Base-by-base conservation (phyloP, 2,888 invertebrate genomes). In the Magallana nippona region DNA sequence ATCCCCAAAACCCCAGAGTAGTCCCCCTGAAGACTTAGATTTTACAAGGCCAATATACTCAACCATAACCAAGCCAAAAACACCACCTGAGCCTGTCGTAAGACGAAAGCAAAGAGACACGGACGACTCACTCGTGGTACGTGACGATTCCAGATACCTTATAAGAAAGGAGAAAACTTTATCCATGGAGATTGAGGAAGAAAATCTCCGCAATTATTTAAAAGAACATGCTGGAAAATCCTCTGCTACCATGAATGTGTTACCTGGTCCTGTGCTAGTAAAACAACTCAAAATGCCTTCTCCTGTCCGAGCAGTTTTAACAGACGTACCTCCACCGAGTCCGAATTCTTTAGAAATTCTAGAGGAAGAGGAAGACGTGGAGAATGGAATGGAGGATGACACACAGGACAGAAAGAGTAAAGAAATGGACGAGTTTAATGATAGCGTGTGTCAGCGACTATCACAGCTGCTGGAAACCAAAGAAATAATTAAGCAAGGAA, bases 371-470 rank as follows among this genome's bases (percentile, higher is more conserved):
- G 84, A 86, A 19, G 86, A 87, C 2, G 86, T 87, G 27, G 83
- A 82, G 0, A 83, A 87, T 58, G 84, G 83, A 22, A 79, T 86
- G 17, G 84, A 85, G 1, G 81, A 80, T 44, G 78, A 77, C 17
- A 79, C 79, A 10, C 82, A 56, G 57, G 83, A 86, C 3, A 85
- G 83, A 83, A 57, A 84, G 44, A 87, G 80, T 82, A 86, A 86
- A 82, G 86, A 88, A 60, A 44, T 79, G 13, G 81, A 86, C 78
- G 83, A 88, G 78, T 92, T 92, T 81, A 89, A 90, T 17, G 91
- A 91, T 78, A 89, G 83, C 55, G 89, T 92, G 56, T 91, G 89
- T 80, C 89, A 89, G 78, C 81, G 92, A 57, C 79, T 92, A 63
- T 92, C 92, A 22, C 88, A 88, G 44, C 85, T 92, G 10, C 83